Conservation (phyloP, 2,888 invertebrate species). For the Arenicola marina region DNA sequence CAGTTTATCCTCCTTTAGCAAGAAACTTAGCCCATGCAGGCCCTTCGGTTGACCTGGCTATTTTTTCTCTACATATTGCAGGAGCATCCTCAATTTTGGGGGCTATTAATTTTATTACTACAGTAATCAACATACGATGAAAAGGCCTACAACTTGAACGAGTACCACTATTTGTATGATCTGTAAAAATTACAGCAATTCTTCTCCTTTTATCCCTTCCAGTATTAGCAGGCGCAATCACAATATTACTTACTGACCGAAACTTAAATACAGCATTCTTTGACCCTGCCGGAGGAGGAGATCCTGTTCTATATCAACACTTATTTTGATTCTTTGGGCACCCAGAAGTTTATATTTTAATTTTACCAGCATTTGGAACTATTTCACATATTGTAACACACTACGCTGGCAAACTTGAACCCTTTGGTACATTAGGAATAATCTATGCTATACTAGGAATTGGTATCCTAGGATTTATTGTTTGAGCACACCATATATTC, state of each 20-base stretch:
- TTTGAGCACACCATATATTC: constrained; percentile 85
- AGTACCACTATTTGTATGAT: constrained; percentile 76
- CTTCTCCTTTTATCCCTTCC: constrained; percentile 73
- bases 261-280: constrained; percentile 82
- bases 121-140: constrained; percentile 74
- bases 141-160: constrained; percentile 69
- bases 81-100: constrained; percentile 73
- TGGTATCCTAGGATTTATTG: constrained; percentile 81
- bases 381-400: constrained; percentile 78
- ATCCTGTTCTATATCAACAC: constrained; percentile 81
- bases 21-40: constrained; percentile 70
- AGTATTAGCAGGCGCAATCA: constrained; percentile 79
- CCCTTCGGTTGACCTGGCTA: constrained; percentile 74
- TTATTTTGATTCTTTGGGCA: constrained; percentile 88
- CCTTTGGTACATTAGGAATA: constrained; percentile 74
- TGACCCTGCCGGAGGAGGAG: constrained; percentile 79
- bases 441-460: constrained; percentile 82
- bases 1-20: constrained; percentile 75
- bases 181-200: constrained; percentile 72
- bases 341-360: constrained; percentile 85
- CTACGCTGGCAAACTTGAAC: constrained; percentile 69
- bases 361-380: constrained; percentile 81
- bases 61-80: constrained; percentile 78
- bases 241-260: constrained; percentile 78
- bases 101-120: constrained; percentile 80